Percentiles rank a stretch among this genome's conserved stretches.
These are phyloP conservation scores for Tetanocera ferruginea DNA, from an alignment of 2,888 invertebrate genomes.

Conservation along the genomic window DNA sequence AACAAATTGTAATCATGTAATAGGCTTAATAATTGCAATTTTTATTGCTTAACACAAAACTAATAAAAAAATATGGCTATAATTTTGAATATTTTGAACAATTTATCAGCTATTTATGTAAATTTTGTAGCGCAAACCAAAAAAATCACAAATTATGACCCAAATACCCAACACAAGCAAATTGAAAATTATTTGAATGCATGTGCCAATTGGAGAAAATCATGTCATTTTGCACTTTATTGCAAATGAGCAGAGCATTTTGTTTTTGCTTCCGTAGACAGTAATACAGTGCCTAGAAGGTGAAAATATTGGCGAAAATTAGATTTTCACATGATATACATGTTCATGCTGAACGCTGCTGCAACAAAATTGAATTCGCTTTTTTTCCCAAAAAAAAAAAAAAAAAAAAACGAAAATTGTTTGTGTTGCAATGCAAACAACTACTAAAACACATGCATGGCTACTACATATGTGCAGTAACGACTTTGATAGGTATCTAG, in stretches of 20 bases:
- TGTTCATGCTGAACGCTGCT: neutral
- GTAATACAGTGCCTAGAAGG: neutral
- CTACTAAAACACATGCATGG: neutral
- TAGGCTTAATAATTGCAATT: no score
- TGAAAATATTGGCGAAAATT: constrained; percentile 20
- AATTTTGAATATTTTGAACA: no score
- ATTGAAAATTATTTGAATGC: neutral
- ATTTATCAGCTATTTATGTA: no score
- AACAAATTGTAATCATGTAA: no score
- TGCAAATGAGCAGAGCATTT: neutral
- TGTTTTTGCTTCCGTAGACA: neutral
- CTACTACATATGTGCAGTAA: no score
- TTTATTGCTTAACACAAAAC: no score
- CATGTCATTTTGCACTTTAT: constrained; percentile 22
- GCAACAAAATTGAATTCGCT: neutral
- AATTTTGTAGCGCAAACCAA: neutral
- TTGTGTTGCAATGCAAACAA: neutral
- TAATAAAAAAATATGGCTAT: no score
- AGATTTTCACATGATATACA: constrained; percentile 19
- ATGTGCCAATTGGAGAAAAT: constrained; percentile 6
- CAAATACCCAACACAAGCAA: constrained; percentile 1
- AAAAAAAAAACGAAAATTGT: neutral
- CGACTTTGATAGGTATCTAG: neutral
- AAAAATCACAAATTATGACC: constrained; percentile 32
- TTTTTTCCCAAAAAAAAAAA: neutral